phyloP scores from a whole-genome alignment of 2,113 vertebrate genomes.

The Gila orcuttii region DNA sequence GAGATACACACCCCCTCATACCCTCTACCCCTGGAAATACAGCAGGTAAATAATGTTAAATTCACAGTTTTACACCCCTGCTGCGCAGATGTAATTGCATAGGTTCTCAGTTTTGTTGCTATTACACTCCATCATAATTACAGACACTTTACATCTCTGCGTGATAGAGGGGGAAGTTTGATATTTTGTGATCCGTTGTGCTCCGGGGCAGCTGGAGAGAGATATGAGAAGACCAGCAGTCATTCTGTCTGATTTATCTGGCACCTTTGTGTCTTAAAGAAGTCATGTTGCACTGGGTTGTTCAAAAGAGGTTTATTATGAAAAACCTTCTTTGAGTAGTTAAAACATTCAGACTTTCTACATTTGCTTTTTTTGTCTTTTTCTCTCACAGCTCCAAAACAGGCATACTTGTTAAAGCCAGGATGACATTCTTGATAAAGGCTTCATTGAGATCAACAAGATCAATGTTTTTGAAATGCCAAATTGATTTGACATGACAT shows the following conservation, averaged over 20 bases:
- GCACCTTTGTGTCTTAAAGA: background rate
- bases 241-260: background rate
- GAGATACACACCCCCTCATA: conserved; percentile 63
- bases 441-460: background rate
- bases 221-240: conserved; percentile 21
- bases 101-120: conserved; percentile 20
- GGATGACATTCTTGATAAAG: background rate
- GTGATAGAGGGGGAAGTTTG: background rate
- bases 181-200: conserved; percentile 19
- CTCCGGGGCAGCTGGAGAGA: conserved; percentile 10
- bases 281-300: conserved; percentile 9
- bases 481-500: background rate
- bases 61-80: conserved; percentile 42
- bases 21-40: conserved; percentile 76
- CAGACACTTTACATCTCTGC: background rate
- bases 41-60: conserved; percentile 66
- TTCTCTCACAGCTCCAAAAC: background rate
- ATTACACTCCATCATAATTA: conserved; percentile 14
- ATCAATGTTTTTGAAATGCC: background rate
- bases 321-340: background rate
- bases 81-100: conserved; percentile 26
- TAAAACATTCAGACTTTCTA: background rate
- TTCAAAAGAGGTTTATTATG: background rate
- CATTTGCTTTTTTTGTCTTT: background rate
- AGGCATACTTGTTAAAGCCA: background rate